These are phyloP conservation scores for Micrasema minimum DNA, from an alignment of 1,140 invertebrate species.

Conservation along the genomic window DNA sequence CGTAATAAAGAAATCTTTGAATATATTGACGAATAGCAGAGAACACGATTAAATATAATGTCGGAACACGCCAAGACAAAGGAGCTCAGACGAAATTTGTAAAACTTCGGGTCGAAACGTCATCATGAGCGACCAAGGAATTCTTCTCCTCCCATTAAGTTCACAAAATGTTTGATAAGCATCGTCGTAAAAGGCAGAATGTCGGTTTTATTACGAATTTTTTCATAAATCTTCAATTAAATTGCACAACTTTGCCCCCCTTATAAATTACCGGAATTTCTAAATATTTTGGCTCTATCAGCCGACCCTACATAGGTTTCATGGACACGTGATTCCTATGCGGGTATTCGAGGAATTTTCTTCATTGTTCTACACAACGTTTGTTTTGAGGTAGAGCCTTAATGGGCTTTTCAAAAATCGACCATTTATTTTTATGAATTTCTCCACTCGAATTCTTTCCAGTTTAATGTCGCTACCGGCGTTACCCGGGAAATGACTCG, in stretches of 20 bases:
- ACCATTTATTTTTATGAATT: constrained; percentile 47
- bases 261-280: constrained; percentile 38
- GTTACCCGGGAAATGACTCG: constrained; percentile 40
- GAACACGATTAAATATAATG: constrained; percentile 22
- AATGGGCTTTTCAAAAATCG: constrained; percentile 42
- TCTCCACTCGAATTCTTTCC: constrained; percentile 35
- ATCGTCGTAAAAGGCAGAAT: constrained; percentile 39
- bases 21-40: not conserved
- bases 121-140: constrained; percentile 22
- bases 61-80: constrained; percentile 16
- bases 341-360: constrained; percentile 39
- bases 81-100: constrained; percentile 26
- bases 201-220: constrained; percentile 38
- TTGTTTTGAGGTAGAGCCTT: constrained; percentile 20
- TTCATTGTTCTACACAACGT: constrained; percentile 40
- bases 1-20: not conserved
- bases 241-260: constrained; percentile 33
- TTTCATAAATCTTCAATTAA: constrained; percentile 39
- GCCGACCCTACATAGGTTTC: constrained; percentile 6
- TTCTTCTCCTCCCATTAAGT: constrained; percentile 19
- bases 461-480: constrained; percentile 26
- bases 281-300: constrained; percentile 26
- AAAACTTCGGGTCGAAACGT: constrained; percentile 14
- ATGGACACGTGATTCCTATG: constrained; percentile 35
- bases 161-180: constrained; percentile 25